Evolutionary conservation across 1,140 invertebrate genomes (phyloP).

Genomic region (Euwallacea similis): DNA sequence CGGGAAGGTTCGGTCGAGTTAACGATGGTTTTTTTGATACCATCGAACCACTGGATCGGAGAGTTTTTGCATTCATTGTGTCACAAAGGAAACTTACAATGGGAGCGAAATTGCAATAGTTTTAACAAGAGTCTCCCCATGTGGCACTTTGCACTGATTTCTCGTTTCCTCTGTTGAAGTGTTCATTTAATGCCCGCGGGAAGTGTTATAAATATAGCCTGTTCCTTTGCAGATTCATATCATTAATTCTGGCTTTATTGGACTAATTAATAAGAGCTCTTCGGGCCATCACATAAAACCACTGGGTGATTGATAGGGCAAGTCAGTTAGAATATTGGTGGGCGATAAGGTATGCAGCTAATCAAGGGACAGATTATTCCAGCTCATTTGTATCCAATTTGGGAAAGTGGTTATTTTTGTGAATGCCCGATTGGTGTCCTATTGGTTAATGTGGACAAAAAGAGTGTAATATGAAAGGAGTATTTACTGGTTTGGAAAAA

Average conservation of each 20-base stretch:
- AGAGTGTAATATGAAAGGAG: not conserved
- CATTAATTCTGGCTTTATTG: not conserved
- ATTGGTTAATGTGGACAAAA: not conserved
- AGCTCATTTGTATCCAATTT: not conserved
- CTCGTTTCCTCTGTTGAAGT: conserved; percentile 15
- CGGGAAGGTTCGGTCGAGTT: conserved; percentile 15
- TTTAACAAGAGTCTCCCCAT: conserved; percentile 10
- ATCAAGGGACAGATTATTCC: not conserved
- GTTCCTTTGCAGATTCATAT: not conserved
- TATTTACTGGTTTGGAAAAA: not conserved
- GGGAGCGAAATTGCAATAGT: too few relatives aligned
- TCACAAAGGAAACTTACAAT: not conserved
- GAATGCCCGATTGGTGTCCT: not conserved
- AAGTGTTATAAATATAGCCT: conserved; percentile 13
- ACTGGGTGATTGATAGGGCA: not conserved
- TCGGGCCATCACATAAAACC: not conserved
- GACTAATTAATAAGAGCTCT: not conserved
- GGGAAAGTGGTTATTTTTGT: not conserved
- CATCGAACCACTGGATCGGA: not conserved
- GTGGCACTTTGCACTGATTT: conserved; percentile 13
- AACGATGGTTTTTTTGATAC: conserved; percentile 6
- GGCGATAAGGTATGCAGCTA: not conserved
- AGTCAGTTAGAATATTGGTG: not conserved
- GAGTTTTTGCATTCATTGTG: conserved; percentile 10
- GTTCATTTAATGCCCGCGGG: conserved; percentile 7